Percentiles rank a stretch among this genome's conserved stretches.
phyloP scores from a whole-genome alignment of 2,113 vertebrate species.

The Elephas maximus region DNA sequence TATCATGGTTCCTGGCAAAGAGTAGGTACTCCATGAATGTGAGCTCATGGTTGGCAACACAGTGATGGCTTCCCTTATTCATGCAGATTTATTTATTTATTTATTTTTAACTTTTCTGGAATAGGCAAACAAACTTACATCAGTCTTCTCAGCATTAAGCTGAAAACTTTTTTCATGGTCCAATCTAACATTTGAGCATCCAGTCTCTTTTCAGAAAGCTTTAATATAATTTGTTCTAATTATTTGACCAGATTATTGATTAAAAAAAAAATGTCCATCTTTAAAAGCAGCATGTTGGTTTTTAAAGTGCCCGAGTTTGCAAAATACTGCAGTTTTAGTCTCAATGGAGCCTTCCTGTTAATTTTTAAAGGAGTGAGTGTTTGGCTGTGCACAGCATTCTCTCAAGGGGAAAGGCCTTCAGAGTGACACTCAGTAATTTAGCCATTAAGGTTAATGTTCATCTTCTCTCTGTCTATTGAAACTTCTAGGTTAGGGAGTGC shows the following conservation, averaged over 20 bases:
- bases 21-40: neutral
- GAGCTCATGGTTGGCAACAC: neutral
- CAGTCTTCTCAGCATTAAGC: conserved; percentile 48
- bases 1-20: neutral
- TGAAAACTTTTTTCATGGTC: conserved; percentile 52
- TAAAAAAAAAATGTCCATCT: neutral
- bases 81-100: neutral
- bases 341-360: neutral
- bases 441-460: conserved; percentile 90
- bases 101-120: neutral
- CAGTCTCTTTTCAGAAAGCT: conserved; percentile 32
- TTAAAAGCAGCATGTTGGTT: conserved; percentile 54
- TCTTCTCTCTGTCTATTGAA: conserved; percentile 88
- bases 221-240: conserved; percentile 59
- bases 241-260: conserved; percentile 70
- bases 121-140: neutral
- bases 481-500: conserved; percentile 87
- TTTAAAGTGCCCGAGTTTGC: conserved; percentile 43
- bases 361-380: conserved; percentile 77
- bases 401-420: conserved; percentile 78
- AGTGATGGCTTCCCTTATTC: conserved; percentile 64
- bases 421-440: conserved; percentile 87
- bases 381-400: conserved; percentile 61
- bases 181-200: conserved; percentile 41
- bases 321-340: conserved; percentile 58